These are phyloP conservation scores for human DNA, from an alignment of 2,113 vertebrate genomes.

Conservation along the genomic window GRCh38 chr9:94200001-94200500, in stretches of 20 bases:
- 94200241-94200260: background rate
- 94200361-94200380: background rate
- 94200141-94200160: background rate
- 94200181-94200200: background rate
- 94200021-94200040: background rate
- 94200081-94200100: background rate
- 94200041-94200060: background rate
- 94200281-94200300: background rate
- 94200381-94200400: background rate
- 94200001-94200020: background rate
- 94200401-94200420: too few species aligned
- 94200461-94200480: too few species aligned
- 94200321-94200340: background rate
- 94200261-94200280: background rate
- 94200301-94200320: background rate
- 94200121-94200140: background rate
- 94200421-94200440: too few species aligned
- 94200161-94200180: background rate
- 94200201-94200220: background rate
- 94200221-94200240: background rate
- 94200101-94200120: background rate
- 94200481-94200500: too few species aligned
- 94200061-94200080: background rate
- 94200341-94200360: background rate
- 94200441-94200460: too few species aligned